These are phyloP conservation scores for Todiramphus saurophagus DNA, from an alignment of 2,113 vertebrate species.

Conservation along the genomic window DNA sequence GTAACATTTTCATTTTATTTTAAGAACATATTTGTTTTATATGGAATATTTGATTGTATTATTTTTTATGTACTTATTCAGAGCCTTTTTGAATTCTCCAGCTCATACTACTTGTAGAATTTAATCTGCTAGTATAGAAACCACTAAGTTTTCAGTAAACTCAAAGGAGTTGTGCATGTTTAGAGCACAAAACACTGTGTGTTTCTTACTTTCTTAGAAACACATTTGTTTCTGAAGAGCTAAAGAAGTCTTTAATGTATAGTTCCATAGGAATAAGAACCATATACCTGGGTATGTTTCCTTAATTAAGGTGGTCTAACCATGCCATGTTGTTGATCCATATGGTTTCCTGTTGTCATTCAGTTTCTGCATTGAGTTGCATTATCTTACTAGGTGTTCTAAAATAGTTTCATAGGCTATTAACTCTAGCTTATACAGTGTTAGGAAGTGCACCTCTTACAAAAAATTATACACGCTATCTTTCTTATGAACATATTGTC, in stretches of 20 bases:
- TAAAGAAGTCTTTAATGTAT: not conserved
- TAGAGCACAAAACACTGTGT: not conserved
- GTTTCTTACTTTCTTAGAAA: constrained; percentile 5
- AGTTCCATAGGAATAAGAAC: not conserved
- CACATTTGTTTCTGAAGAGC: not conserved
- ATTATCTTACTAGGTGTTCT: not conserved
- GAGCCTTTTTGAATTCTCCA: not conserved
- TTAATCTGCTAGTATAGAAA: not conserved
- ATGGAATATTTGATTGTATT: not conserved
- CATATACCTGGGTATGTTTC: not conserved
- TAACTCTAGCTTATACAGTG: not conserved
- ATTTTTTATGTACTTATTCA: not conserved
- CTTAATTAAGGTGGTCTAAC: not conserved
- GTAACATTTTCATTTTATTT: not conserved
- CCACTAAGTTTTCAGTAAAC: not conserved
- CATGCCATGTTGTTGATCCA: not conserved
- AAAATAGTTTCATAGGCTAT: not conserved
- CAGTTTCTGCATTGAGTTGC: not conserved
- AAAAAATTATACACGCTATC: not conserved
- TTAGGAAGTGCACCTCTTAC: not conserved
- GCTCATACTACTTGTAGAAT: not conserved
- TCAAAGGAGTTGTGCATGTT: not conserved
- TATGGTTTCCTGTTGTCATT: not conserved
- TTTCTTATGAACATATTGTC: not conserved
- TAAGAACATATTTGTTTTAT: not conserved